A percentile compares a stretch with the other conserved stretches of the same genome.
Conservation (phyloP, 2,113 vertebrate genomes). For the Hippocampus zosterae region DNA sequence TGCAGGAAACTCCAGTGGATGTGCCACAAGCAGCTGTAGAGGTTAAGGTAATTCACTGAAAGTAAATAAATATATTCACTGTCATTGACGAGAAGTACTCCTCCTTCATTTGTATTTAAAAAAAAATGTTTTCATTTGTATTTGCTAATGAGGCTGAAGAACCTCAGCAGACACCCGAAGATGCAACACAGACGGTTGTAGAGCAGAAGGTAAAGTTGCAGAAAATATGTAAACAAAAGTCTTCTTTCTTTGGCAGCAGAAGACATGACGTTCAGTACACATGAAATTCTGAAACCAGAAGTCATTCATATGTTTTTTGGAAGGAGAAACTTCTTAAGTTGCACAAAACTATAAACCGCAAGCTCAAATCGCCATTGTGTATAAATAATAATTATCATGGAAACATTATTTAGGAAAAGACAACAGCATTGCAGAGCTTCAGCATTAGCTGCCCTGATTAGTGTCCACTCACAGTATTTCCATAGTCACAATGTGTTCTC, state of each 20-base stretch:
- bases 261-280: background rate
- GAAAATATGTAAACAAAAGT: constrained; percentile 8
- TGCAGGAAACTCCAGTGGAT: constrained; percentile 43
- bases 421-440: too few relatives aligned
- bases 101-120: background rate
- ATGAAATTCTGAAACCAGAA: background rate
- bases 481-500: too few relatives aligned
- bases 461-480: too few relatives aligned
- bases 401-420: too few relatives aligned
- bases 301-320: background rate
- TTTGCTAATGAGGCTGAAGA: constrained; percentile 30
- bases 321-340: background rate
- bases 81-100: background rate
- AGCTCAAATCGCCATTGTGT: background rate
- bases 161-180: constrained; percentile 28
- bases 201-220: constrained; percentile 48
- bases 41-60: constrained; percentile 39
- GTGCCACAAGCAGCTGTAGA: constrained; percentile 28
- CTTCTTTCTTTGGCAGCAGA: background rate
- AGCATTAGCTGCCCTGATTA: too few relatives aligned
- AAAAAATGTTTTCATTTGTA: constrained; percentile 22
- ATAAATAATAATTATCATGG: too few relatives aligned
- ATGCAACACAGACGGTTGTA: constrained; percentile 26
- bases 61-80: background rate
- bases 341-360: background rate